Base-by-base conservation (phyloP, 2,888 invertebrate species). In the Adela reaumurella region DNA sequence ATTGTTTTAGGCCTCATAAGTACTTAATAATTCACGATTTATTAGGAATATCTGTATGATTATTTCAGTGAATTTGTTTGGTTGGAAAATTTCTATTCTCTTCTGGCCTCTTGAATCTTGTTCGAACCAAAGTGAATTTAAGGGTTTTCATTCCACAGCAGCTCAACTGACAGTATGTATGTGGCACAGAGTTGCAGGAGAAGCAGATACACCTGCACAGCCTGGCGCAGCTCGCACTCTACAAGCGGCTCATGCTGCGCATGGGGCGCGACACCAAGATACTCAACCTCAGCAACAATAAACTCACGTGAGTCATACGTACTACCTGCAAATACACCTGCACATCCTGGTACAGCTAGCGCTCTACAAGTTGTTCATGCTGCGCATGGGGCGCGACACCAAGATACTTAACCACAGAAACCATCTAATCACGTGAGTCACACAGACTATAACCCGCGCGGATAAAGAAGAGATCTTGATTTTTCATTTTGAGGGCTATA, bases 211-310 rank as follows among this genome's bases (percentile, higher is more conserved):
- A 55, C 53, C 74, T 78, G 54, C 74, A 74, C 52, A 73, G 71
- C 56, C 43, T 76, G 5, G 52, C 58, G 41, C 57, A 77, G 10
- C 51, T 78, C 3, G 55, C 68, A 5, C 54, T 66, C 53, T 77
- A 65, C 52, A 76, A 74, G 61, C 64, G 69, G 52, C 54, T 78
- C 3, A 77, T 78, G 78, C 56, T 76, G 2, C 63, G 73, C 52
- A 68, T 77, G 61, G 76, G 76, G 17, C 63, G 66, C 52, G 71
- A 73, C 41, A 70, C 74, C 42, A 72, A 62, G 53, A 55, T 62
- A 44, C 56, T 78, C 43, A 73, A 77, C 55, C 59, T 78, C 48
- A 73, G 73, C 53, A 59, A 68, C 35, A 78, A 78, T 51, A 62
- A 70, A 49, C 57, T 77, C 51, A 68, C 62, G 77, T 74, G 63